A percentile compares a stretch with the other conserved stretches of the same genome.
phyloP scores from a whole-genome alignment of 1,140 invertebrate species.

The Achatina immaculata region DNA sequence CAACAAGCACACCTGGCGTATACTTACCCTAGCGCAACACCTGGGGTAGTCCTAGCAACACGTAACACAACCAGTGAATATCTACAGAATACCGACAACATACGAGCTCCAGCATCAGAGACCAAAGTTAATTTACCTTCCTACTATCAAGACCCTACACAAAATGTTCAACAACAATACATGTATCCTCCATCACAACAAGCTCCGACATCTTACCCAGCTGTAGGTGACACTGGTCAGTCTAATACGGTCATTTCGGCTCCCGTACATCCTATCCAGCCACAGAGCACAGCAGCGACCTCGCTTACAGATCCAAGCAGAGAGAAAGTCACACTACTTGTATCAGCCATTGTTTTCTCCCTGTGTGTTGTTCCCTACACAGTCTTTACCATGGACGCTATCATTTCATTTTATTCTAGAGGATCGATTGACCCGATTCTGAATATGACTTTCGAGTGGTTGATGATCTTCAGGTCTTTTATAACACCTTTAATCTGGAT shows the following conservation, averaged over 20 bases:
- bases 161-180: neutral
- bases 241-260: neutral
- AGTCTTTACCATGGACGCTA: neutral
- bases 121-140: neutral
- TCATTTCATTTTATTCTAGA: neutral
- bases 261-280: neutral
- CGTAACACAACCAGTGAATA: neutral
- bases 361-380: neutral
- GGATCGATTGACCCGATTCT: neutral
- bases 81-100: neutral
- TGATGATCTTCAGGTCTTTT: neutral
- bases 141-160: neutral
- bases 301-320: neutral
- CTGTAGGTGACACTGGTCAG: neutral
- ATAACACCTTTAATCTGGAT: neutral
- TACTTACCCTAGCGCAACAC: neutral
- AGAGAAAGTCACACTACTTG: neutral
- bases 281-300: too few relatives aligned
- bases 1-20: too few relatives aligned
- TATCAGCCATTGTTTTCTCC: neutral
- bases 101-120: neutral
- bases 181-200: neutral
- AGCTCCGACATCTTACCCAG: neutral
- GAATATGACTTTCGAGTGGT: neutral
- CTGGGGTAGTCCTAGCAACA: neutral